phyloP scores from a whole-genome alignment of 1,140 invertebrate species.

The Metaphire vulgaris region DNA sequence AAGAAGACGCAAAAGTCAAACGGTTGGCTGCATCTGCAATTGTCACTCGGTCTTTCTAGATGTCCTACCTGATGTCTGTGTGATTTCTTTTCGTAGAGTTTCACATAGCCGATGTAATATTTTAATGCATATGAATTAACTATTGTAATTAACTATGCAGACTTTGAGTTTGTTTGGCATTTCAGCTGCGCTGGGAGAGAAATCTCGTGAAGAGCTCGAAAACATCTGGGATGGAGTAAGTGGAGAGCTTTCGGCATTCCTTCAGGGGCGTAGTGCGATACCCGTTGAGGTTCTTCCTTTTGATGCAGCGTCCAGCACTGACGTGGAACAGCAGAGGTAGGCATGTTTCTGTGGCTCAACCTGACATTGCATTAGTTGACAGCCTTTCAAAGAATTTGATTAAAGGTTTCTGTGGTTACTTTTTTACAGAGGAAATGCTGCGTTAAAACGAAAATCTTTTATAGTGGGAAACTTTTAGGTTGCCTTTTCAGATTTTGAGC shows the following conservation, averaged over 20 bases:
- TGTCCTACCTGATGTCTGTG: conserved; percentile 8
- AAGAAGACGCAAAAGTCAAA: conserved; percentile 36
- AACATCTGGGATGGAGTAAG: conserved; percentile 67
- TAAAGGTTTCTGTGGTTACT: neutral
- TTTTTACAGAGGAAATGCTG: no score
- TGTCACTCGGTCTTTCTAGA: neutral
- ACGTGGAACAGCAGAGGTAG: conserved; percentile 83
- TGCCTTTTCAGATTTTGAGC: no score
- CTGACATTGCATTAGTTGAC: conserved; percentile 11
- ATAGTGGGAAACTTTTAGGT: no score
- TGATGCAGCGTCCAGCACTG: conserved; percentile 72
- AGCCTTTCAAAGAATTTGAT: neutral
- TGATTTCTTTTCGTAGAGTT: no score
- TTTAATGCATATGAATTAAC: no score
- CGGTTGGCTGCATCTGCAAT: neutral
- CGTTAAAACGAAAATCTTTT: no score
- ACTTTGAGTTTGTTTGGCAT: no score
- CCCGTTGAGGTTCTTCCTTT: conserved; percentile 67
- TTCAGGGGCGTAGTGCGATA: conserved; percentile 58
- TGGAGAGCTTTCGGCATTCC: conserved; percentile 63
- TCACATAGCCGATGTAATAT: no score
- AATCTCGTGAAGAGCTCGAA: conserved; percentile 51
- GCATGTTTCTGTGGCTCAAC: conserved; percentile 32
- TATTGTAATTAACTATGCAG: no score
- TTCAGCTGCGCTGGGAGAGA: conserved; percentile 13